Base-by-base conservation (phyloP, 2,113 vertebrate genomes). In the Clinocottus analis region DNA sequence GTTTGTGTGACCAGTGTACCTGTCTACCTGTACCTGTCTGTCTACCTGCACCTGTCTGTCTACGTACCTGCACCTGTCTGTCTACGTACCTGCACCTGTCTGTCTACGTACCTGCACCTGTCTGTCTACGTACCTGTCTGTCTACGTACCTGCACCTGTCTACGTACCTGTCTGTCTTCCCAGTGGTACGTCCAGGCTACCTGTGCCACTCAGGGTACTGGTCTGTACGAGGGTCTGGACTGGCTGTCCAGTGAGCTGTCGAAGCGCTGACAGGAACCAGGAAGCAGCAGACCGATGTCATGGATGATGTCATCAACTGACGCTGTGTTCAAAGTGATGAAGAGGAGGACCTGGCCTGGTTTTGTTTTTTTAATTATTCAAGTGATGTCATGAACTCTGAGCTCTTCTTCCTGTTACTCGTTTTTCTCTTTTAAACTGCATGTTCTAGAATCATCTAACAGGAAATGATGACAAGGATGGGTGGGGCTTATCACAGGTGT, bases 121-220 rank as follows among this genome's bases (percentile, higher is more conserved):
- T 33, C 33, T 33, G 33, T 33, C 33, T 33, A 6, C 5, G 4
- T 33, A 6, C 5, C 33, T 33, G 33, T 6, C 33, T 33, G 33
- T 6, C 33, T 33, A 33, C 33, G 4, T 33, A 6, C 33, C 33
- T 33, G 33, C 6, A 33, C 33, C 33, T 33, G 33, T 33, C 33
- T 33, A 6, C 5, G 33, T 33, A 33, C 33, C 39, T 13, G 0
- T 49, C 14, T 88, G 21, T 83, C 45, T 70, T 39, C 21, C 43
- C 93, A 97, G 96, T 97, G 96, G 96, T 93, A 96, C 0, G 93
- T 96, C 72, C 95, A 97, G 92, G 95, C 96, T 0, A 97, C 96
- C 73, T 97, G 97, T 53, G 96, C 96, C 5, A 97, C 96, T 2
- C 96, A 97, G 86, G 96, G 97, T 53, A 96, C 93, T 0, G 96